Conservation (phyloP, 2,888 invertebrate species). For the Brachypalpus laphriformis region DNA sequence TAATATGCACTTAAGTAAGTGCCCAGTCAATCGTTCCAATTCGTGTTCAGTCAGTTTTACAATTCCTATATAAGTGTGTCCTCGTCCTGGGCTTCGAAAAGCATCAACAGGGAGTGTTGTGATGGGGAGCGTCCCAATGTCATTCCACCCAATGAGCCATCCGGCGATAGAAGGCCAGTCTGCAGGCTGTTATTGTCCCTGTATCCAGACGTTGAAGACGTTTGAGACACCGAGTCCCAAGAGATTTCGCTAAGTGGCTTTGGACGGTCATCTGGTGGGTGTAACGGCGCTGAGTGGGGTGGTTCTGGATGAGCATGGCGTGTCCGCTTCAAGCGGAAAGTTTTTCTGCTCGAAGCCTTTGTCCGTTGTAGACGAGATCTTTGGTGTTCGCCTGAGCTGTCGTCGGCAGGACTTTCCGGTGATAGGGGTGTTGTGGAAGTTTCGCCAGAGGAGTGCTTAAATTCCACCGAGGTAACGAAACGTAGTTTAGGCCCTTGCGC, state of each 20-base stretch:
- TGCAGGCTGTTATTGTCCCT: conserved; percentile 86
- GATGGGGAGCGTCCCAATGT: conserved; percentile 88
- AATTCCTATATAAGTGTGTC: conserved; percentile 90
- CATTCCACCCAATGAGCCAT: conserved; percentile 86
- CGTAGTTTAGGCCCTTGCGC: conserved; percentile 87
- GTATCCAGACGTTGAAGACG: conserved; percentile 94
- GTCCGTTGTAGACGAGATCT: conserved; percentile 91
- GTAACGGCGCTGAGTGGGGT: conserved; percentile 77
- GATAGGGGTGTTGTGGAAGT: conserved; percentile 90
- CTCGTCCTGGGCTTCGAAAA: conserved; percentile 92
- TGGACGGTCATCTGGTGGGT: conserved; percentile 77
- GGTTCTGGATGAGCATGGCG: conserved; percentile 89
- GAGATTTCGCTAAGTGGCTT: conserved; percentile 86
- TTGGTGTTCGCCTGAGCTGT: conserved; percentile 86
- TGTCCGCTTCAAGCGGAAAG: conserved; percentile 93
- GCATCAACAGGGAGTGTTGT: conserved; percentile 90
- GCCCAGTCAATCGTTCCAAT: conserved; percentile 46
- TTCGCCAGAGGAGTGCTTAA: conserved; percentile 91
- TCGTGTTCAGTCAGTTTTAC: conserved; percentile 39
- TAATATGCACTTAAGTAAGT: background rate
- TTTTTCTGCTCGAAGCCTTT: conserved; percentile 96
- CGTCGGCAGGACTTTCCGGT: conserved; percentile 88
- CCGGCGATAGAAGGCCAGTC: conserved; percentile 82
- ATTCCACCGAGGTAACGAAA: conserved; percentile 92
- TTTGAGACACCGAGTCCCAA: conserved; percentile 92